Percentiles rank a stretch among this genome's conserved stretches.
Evolutionary conservation across 2,113 vertebrate species (phyloP).

Genomic region (Microcebus griseorufus): DNA sequence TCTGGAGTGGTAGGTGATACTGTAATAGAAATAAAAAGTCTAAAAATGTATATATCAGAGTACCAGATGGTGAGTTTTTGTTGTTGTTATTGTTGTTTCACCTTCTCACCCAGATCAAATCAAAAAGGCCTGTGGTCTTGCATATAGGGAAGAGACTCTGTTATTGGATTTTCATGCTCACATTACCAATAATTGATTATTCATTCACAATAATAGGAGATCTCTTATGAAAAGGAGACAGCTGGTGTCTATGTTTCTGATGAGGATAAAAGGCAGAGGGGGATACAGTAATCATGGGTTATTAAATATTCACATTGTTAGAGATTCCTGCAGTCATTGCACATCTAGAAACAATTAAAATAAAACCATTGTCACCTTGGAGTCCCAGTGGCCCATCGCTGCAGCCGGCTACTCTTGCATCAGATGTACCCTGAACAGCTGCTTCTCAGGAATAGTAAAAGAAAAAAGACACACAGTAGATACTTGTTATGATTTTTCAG

Average conservation of each 20-base stretch:
- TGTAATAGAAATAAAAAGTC: not conserved
- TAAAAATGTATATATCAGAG: not conserved
- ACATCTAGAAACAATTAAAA: conserved; percentile 67
- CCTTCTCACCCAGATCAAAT: not conserved
- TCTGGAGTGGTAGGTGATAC: too few relatives aligned
- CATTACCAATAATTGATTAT: not conserved
- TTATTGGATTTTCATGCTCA: not conserved
- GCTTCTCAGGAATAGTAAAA: not conserved
- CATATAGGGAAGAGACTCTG: not conserved
- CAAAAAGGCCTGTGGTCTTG: not conserved
- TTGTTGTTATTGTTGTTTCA: not conserved
- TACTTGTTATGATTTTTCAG: not conserved
- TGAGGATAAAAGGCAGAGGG: conserved; percentile 31
- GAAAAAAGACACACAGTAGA: not conserved
- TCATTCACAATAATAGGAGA: not conserved
- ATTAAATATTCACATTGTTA: conserved; percentile 40
- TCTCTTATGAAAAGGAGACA: conserved; percentile 2
- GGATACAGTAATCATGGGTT: not conserved
- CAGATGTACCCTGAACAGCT: not conserved
- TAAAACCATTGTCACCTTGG: not conserved
- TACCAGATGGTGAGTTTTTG: not conserved
- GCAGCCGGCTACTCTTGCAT: not conserved
- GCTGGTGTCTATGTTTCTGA: not conserved
- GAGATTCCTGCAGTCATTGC: not conserved
- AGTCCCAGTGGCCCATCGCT: not conserved